A percentile compares a stretch with the other conserved stretches of the same genome.
These are phyloP conservation scores for Argyresthia albistria DNA, from an alignment of 2,888 invertebrate genomes.

Conservation along the genomic window DNA sequence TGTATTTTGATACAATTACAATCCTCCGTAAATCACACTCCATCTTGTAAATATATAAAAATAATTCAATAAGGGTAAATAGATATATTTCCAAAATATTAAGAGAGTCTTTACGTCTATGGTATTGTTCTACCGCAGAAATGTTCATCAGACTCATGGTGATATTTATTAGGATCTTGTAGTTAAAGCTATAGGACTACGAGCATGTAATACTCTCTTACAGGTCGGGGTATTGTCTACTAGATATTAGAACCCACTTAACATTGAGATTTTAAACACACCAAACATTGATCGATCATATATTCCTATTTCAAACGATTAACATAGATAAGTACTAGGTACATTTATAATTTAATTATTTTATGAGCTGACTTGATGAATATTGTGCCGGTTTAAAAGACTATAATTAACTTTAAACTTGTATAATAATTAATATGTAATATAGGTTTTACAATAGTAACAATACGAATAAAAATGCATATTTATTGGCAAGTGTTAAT, in stretches of 20 bases:
- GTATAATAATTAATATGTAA: neutral
- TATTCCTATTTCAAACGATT: neutral
- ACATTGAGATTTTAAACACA: slow-evolving; percentile 3
- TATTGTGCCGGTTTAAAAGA: slow-evolving; percentile 48
- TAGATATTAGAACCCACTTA: neutral
- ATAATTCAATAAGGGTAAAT: slow-evolving; percentile 55
- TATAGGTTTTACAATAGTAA: slow-evolving; percentile 5
- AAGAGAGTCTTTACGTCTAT: slow-evolving; percentile 51
- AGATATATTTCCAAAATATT: slow-evolving; percentile 63
- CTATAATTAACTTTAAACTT: slow-evolving; percentile 17
- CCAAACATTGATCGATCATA: neutral
- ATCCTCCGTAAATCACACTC: slow-evolving; percentile 25
- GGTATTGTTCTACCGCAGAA: slow-evolving; percentile 60
- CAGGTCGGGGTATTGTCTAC: too few relatives aligned
- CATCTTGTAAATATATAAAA: slow-evolving; percentile 26
- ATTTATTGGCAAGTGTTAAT: slow-evolving; percentile 30
- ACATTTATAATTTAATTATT: slow-evolving; percentile 17
- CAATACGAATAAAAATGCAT: slow-evolving; percentile 21
- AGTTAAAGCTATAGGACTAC: slow-evolving; percentile 47
- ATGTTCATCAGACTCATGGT: slow-evolving; percentile 61
- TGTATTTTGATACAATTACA: slow-evolving; percentile 58
- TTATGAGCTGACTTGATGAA: slow-evolving; percentile 70
- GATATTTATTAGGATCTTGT: slow-evolving; percentile 56
- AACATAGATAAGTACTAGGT: slow-evolving; percentile 21
- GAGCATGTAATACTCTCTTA: too few relatives aligned